Percentiles rank a stretch among this genome's conserved stretches.
phyloP scores from a whole-genome alignment of 2,797 vertebrate species.

The Channa striata region DNA sequence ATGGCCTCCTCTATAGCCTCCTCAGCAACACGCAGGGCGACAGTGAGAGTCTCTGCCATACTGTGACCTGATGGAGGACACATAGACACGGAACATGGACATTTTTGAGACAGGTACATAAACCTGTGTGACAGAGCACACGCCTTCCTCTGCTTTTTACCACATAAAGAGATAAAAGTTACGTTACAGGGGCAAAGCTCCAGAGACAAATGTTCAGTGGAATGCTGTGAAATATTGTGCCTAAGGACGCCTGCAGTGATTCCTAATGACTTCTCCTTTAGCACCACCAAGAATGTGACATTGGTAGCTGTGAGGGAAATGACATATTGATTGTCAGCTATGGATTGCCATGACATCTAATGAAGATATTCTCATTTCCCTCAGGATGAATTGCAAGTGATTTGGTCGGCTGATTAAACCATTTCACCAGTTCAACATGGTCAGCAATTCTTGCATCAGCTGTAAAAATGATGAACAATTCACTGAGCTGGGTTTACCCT shows the following conservation, averaged over 20 bases:
- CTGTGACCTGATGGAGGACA: slow-evolving; percentile 88
- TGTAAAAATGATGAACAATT: background rate
- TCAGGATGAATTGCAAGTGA: background rate
- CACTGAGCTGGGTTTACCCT: background rate
- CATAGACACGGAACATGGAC: slow-evolving; percentile 7
- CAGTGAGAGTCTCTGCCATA: slow-evolving; percentile 96
- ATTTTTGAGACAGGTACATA: background rate
- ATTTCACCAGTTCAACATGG: background rate
- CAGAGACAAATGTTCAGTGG: background rate
- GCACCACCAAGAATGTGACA: background rate
- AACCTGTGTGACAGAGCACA: background rate
- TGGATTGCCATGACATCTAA: background rate
- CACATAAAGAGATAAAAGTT: background rate
- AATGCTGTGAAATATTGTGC: background rate
- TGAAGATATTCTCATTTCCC: background rate
- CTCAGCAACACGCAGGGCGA: slow-evolving; percentile 95
- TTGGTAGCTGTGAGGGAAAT: background rate
- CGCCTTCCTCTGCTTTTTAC: background rate
- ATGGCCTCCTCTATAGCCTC: slow-evolving; percentile 98
- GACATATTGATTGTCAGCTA: background rate
- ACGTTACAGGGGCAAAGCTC: background rate
- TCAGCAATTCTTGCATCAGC: background rate
- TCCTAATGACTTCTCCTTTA: background rate
- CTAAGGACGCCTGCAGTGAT: background rate
- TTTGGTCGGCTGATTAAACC: background rate